A percentile compares a stretch with the other conserved stretches of the same genome.
phyloP scores from a whole-genome alignment of 2,113 vertebrate genomes.

The Silurus asotus region DNA sequence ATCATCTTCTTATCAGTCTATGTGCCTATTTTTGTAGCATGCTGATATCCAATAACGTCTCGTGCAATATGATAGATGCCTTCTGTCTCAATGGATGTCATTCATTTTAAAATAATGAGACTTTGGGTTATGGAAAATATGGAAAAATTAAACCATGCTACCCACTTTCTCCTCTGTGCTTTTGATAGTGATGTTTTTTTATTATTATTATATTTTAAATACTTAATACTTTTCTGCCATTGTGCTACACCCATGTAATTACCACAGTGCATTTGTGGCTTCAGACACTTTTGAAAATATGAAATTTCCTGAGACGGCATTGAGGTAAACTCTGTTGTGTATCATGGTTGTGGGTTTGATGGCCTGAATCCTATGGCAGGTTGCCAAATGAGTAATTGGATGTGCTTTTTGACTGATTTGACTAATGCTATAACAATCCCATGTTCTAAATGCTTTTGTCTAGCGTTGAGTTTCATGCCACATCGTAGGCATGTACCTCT shows the following conservation, averaged over 20 bases:
- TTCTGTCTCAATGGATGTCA: neutral
- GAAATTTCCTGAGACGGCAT: neutral
- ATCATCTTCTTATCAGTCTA: neutral
- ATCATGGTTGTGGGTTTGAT: neutral
- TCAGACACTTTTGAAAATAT: neutral
- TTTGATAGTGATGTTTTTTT: neutral
- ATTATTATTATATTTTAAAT: neutral
- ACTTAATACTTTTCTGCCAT: neutral
- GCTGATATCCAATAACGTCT: neutral
- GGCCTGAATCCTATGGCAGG: neutral
- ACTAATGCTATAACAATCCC: constrained; percentile 10
- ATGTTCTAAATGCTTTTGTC: constrained; percentile 15
- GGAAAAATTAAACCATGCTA: neutral
- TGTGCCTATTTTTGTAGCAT: neutral
- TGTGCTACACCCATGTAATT: neutral
- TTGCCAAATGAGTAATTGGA: constrained; percentile 30
- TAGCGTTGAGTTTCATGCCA: neutral
- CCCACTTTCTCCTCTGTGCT: neutral
- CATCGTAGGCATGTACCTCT: neutral
- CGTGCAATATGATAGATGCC: neutral
- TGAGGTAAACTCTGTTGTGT: neutral
- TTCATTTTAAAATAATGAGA: neutral
- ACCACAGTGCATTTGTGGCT: neutral
- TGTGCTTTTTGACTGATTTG: neutral
- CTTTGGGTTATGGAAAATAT: neutral